Conservation (phyloP, 2,797 vertebrate genomes). For the Psittacula echo region DNA sequence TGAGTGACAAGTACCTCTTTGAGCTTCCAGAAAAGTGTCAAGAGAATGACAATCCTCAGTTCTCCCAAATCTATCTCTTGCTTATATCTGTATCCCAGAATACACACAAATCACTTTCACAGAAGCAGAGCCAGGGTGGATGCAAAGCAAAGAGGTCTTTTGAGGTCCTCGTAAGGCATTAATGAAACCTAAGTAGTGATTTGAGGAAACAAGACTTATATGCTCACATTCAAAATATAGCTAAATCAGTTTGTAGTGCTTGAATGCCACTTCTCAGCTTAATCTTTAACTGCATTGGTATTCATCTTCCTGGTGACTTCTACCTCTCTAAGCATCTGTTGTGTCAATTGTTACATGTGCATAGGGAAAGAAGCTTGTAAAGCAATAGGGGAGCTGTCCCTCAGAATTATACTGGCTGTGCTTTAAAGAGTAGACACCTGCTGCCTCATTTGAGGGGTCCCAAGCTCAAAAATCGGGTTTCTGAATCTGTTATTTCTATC, state of each 20-base stretch:
- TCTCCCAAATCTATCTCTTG: not conserved
- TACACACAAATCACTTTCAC: not conserved
- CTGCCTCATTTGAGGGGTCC: not conserved
- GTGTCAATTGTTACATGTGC: not conserved
- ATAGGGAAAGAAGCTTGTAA: not conserved
- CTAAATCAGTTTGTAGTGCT: not conserved
- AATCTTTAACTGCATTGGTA: conserved; percentile 17
- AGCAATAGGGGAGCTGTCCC: not conserved
- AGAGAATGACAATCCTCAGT: not conserved
- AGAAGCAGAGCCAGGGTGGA: not conserved
- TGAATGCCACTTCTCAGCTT: not conserved
- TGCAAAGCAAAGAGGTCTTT: not conserved
- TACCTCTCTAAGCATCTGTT: not conserved
- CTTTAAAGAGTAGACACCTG: not conserved
- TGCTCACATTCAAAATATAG: not conserved
- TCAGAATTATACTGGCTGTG: not conserved
- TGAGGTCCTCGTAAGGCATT: not conserved
- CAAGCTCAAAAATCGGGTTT: not conserved
- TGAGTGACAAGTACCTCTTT: not conserved
- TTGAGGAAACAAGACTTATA: not conserved
- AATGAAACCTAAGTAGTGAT: not conserved
- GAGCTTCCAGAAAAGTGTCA: not conserved
- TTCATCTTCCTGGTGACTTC: not conserved
- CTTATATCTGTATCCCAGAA: not conserved
- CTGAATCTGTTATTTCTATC: not conserved